A percentile compares a stretch with the other conserved stretches of the same genome.
Conservation (phyloP, 2,888 invertebrate species). For the Phlogophora meticulosa region DNA sequence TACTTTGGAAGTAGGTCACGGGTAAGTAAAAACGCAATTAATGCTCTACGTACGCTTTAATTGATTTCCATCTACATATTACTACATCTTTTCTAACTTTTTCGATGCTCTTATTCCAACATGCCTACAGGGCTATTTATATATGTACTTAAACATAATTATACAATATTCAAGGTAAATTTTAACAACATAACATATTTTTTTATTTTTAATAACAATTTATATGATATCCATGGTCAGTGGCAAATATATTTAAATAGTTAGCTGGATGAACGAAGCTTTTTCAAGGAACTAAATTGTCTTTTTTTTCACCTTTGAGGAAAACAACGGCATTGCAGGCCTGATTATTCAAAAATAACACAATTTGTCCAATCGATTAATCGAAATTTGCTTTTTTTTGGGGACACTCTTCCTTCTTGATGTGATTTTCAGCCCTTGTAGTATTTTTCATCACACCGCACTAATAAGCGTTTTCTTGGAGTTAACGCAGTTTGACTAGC, state of each 20-base stretch:
- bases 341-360: neutral
- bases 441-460: too few relatives aligned
- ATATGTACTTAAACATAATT: neutral
- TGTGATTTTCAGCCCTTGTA: neutral
- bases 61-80: conserved; percentile 7
- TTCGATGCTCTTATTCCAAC: conserved; percentile 16
- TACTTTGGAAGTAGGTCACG: neutral
- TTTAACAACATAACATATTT: neutral
- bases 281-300: neutral
- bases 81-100: neutral
- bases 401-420: neutral
- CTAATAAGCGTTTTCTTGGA: neutral
- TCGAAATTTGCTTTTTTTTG: neutral
- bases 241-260: neutral
- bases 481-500: conserved; percentile 3
- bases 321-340: neutral
- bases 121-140: neutral
- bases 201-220: neutral
- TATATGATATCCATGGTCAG: too few relatives aligned
- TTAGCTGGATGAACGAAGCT: neutral
- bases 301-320: neutral
- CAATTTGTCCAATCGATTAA: neutral
- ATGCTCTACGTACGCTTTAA: conserved; percentile 11
- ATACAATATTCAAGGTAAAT: neutral
- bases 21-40: conserved; percentile 15